These are phyloP conservation scores for Mythimna lalbum DNA, from an alignment of 2,888 invertebrate genomes.

Conservation along the genomic window DNA sequence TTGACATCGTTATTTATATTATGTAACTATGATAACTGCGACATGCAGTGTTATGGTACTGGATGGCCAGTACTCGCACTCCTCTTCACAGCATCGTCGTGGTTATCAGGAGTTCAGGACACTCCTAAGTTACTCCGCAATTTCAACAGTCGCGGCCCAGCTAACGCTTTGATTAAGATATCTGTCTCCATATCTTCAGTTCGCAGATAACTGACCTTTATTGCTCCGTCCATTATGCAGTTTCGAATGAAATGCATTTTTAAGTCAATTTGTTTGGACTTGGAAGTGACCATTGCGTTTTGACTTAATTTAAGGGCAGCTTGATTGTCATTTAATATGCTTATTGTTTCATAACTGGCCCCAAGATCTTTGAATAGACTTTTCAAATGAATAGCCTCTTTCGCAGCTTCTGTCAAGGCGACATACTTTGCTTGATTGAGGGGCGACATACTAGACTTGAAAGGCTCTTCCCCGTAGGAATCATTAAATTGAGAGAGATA, in stretches of 20 bases:
- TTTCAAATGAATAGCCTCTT: slow-evolving; percentile 3
- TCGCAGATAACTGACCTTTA: slow-evolving; percentile 10
- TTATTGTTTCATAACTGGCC: slow-evolving; percentile 3
- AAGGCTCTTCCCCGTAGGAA: too few species aligned
- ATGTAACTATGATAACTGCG: not conserved
- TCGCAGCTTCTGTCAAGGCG: slow-evolving; percentile 1
- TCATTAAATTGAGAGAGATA: not conserved
- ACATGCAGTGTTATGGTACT: not conserved
- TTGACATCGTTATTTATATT: too few species aligned
- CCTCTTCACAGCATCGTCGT: slow-evolving; percentile 1
- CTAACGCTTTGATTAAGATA: not conserved
- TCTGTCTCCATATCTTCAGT: slow-evolving; percentile 5
- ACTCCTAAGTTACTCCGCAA: slow-evolving; percentile 1
- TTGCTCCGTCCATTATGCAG: not conserved
- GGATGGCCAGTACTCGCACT: slow-evolving; percentile 9
- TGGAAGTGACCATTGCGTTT: not conserved
- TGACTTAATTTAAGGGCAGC: not conserved
- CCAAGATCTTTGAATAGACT: slow-evolving; percentile 5
- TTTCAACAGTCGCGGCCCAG: not conserved
- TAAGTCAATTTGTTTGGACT: not conserved
- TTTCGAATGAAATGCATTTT: not conserved
- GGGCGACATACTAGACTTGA: too few species aligned
- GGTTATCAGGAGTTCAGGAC: not conserved
- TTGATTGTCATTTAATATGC: not conserved
- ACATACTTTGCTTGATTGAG: slow-evolving; percentile 8